Conservation (phyloP, 2,797 vertebrate genomes). For the Sphaeramia orbicularis region DNA sequence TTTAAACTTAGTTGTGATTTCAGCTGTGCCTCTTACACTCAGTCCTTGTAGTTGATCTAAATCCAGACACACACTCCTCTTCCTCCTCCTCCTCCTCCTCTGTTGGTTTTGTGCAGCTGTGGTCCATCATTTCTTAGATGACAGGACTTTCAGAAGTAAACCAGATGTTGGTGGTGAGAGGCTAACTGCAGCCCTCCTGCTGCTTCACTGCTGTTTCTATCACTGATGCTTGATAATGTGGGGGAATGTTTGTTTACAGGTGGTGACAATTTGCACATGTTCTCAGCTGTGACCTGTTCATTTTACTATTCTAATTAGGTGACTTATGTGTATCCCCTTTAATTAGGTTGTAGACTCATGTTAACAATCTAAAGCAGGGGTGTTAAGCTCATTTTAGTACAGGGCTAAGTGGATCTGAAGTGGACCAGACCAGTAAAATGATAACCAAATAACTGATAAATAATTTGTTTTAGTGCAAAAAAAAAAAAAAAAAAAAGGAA, state of each 20-base stretch:
- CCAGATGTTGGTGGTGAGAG: constrained; percentile 56
- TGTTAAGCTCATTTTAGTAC: no score
- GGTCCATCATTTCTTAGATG: constrained; percentile 44
- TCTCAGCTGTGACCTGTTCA: no score
- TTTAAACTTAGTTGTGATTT: background rate
- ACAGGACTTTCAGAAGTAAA: constrained; percentile 41
- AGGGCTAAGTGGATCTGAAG: no score
- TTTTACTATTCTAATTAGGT: no score
- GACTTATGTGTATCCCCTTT: no score
- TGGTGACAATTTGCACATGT: constrained; percentile 7
- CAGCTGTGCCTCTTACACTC: background rate
- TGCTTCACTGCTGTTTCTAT: constrained; percentile 3
- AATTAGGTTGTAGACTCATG: no score
- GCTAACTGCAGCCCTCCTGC: background rate
- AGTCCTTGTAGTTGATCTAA: constrained; percentile 10
- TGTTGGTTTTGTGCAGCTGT: constrained; percentile 54
- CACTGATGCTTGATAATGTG: background rate
- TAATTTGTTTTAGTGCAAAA: no score
- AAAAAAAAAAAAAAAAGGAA: no score
- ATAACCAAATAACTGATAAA: no score
- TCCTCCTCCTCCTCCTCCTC: constrained; percentile 5
- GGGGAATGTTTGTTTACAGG: constrained; percentile 8
- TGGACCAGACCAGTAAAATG: no score
- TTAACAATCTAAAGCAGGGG: no score
- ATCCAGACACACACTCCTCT: constrained; percentile 20